phyloP scores from a whole-genome alignment of 92 coral and sea anemone genomes.

The Phenganax stokvisi region DNA sequence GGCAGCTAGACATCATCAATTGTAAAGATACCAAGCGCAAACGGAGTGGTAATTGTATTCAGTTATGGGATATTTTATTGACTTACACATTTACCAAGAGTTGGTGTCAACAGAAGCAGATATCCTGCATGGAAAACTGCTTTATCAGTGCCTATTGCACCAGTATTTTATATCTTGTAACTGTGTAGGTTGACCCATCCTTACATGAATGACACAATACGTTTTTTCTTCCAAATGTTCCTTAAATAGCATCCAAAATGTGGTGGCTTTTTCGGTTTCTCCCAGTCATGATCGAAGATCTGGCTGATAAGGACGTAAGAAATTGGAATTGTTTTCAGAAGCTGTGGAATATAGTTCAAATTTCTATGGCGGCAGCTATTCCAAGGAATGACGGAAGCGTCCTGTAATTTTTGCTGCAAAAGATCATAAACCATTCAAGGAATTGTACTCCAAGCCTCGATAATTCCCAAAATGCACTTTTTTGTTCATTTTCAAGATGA shows the following conservation, averaged over 20 bases:
- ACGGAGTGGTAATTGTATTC: constrained; percentile 37
- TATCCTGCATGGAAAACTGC: too few relatives aligned
- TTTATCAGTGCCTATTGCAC: too few relatives aligned
- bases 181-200: too few relatives aligned
- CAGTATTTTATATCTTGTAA: too few relatives aligned
- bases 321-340: constrained; percentile 26
- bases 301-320: constrained; percentile 16
- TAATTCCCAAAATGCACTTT: constrained; percentile 28
- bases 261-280: too few relatives aligned
- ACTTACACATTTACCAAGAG: too few relatives aligned
- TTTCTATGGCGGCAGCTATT: constrained; percentile 25
- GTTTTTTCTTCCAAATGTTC: too few relatives aligned
- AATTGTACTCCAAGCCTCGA: constrained; percentile 8
- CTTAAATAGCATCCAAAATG: too few relatives aligned
- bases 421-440: constrained; percentile 12
- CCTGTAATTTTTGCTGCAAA: constrained; percentile 10
- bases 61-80: too few relatives aligned
- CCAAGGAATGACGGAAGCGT: constrained; percentile 5
- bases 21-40: constrained; percentile 38
- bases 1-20: constrained; percentile 45
- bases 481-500: constrained; percentile 11
- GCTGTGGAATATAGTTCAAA: constrained; percentile 34
- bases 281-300: not conserved
- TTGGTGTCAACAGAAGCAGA: too few relatives aligned
- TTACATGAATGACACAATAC: too few relatives aligned